Evolutionary conservation across 2,888 invertebrate genomes (phyloP), one percentile per base, ranked within the genome.

Genomic region (Meghimatium bilineatum): DNA sequence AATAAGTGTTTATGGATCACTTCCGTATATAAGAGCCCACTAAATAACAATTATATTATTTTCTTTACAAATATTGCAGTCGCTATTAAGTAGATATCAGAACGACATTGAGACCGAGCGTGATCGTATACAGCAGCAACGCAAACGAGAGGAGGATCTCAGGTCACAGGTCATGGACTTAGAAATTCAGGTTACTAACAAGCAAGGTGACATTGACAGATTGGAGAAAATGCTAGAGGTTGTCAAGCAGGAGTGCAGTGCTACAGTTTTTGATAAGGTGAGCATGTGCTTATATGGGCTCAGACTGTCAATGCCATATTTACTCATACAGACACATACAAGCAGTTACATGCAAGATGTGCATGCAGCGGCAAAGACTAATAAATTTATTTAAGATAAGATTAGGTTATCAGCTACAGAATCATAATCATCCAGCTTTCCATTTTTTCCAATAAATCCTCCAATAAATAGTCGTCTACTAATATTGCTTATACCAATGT

Each of bases 151-250:
- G 80, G 88, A 88, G 82, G 88, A 89, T 82, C 75, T 90, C 44
- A 85, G 89, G 77, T 85, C 88, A 44, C 87, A 89, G 81, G 88
- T 89, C 79, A 86, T 87, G 38, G 87, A 87, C 29, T 78, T 90
- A 26, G 91, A 91, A 78, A 87, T 87, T 2, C 86, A 90, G 76
- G 84, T 91, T 32, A 88, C 88, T n/a, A 89, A 91, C 85, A 90
- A 90, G 72, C 90, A 92, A 71, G 86, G 87, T 72, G 91, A 92
- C 81, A 88, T 90, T 20, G 90, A 89, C 6, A 87, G 90, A 32
- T 88, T 93, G 71, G 91, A 92, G 84, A 89, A 89, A 76, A 88
- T 90, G 88, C 85, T 93, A 80, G 90, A 90, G 14, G 87, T 90
- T 17, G 89, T 90, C 17, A 92, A 91, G 83, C 90, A 90, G 80